A percentile compares a stretch with the other conserved stretches of the same genome.
phyloP scores from a whole-genome alignment of 2,888 invertebrate species.

The Agonopterix subpropinquella region DNA sequence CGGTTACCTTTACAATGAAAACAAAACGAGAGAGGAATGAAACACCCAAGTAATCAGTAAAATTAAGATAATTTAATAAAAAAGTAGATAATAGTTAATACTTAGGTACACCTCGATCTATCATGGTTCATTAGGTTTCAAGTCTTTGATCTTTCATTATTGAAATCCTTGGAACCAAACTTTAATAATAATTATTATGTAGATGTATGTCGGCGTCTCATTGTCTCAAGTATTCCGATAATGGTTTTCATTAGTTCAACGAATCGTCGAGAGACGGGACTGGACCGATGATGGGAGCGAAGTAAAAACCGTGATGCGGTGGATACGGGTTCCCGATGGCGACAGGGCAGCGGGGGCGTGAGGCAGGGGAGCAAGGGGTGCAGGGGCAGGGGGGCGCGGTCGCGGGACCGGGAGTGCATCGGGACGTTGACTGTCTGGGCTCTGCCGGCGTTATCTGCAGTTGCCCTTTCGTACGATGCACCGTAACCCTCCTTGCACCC shows the following conservation, averaged over 20 bases:
- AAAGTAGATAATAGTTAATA: too few relatives aligned
- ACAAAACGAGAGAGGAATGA: too few relatives aligned
- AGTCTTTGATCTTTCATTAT: too few relatives aligned
- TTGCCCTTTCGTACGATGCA: constrained; percentile 74
- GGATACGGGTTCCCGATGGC: constrained; percentile 63
- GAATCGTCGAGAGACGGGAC: constrained; percentile 39
- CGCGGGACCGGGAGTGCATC: constrained; percentile 53
- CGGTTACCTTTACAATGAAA: too few relatives aligned
- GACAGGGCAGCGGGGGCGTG: constrained; percentile 18
- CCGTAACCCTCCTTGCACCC: constrained; percentile 63
- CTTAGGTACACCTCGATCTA: too few relatives aligned
- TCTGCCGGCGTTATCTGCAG: constrained; percentile 70
- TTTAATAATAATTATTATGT: too few relatives aligned
- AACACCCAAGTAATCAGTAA: too few relatives aligned
- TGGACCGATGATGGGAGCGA: background rate
- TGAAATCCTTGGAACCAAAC: too few relatives aligned
- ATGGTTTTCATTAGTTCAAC: constrained; percentile 58
- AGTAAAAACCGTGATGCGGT: constrained; percentile 37
- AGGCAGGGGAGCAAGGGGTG: constrained; percentile 18
- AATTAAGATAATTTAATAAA: too few relatives aligned
- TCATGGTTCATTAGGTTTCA: too few relatives aligned
- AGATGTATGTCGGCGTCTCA: constrained; percentile 17
- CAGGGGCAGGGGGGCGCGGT: constrained; percentile 22
- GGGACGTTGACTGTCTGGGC: constrained; percentile 74
- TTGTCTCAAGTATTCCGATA: constrained; percentile 62